Evolutionary conservation across 2,888 invertebrate species (phyloP).

Genomic region (Craniophora ligustri): DNA sequence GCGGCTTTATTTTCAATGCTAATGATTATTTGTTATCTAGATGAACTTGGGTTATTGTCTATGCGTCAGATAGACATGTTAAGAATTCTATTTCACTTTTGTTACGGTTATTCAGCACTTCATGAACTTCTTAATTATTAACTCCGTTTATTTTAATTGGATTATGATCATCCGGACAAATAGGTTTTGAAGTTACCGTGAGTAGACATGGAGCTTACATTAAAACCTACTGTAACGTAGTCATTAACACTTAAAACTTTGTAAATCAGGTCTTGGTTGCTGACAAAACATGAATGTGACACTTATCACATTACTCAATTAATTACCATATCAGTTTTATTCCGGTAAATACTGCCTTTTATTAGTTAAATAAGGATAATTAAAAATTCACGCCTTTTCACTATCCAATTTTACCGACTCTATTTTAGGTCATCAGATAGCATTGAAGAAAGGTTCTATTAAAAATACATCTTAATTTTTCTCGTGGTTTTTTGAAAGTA

Average conservation of each 20-base stretch:
- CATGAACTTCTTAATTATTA: background rate
- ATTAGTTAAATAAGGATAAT: background rate
- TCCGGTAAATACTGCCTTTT: background rate
- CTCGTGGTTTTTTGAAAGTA: background rate
- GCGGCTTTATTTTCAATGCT: slow-evolving; percentile 51
- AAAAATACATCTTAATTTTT: background rate
- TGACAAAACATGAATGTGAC: background rate
- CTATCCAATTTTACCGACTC: no score
- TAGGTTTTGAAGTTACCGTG: background rate
- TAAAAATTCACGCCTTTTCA: background rate
- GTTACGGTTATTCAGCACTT: background rate
- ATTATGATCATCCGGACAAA: background rate
- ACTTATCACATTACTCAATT: background rate
- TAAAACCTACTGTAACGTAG: background rate
- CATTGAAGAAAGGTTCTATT: background rate
- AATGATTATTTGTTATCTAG: slow-evolving; percentile 56
- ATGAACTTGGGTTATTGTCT: slow-evolving; percentile 54
- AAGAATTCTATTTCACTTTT: slow-evolving; percentile 6
- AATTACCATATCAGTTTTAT: background rate
- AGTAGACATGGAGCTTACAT: background rate
- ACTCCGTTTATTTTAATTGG: background rate
- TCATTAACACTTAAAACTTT: background rate
- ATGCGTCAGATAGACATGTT: slow-evolving; percentile 33
- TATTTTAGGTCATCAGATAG: background rate
- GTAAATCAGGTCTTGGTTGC: background rate